A percentile compares a stretch with the other conserved stretches of the same genome.
These are phyloP conservation scores for Calycopis cecrops DNA, from an alignment of 1,140 invertebrate genomes.

Conservation along the genomic window DNA sequence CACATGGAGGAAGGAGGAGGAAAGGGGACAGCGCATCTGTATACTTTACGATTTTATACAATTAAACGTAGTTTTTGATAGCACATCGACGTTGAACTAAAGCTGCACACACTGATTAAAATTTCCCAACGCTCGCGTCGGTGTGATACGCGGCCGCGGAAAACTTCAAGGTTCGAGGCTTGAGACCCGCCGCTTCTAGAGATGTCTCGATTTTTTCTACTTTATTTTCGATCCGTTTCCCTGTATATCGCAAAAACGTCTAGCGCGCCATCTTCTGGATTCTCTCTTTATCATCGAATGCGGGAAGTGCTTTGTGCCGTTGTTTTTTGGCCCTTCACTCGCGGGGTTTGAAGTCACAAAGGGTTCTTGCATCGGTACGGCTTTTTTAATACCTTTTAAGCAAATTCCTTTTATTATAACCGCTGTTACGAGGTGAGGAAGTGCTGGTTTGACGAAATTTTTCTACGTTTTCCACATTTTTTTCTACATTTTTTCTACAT, in stretches of 20 bases:
- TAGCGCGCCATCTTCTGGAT: conserved; percentile 48
- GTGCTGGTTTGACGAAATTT: conserved; percentile 10
- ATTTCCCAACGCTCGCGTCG: conserved; percentile 18
- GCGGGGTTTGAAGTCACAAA: conserved; percentile 26
- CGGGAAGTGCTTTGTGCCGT: conserved; percentile 41
- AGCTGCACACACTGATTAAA: too few relatives aligned
- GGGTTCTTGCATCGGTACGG: conserved; percentile 1
- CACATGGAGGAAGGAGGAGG: too few relatives aligned
- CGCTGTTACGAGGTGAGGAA: conserved; percentile 7
- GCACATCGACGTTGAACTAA: too few relatives aligned
- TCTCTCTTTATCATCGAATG: conserved; percentile 39
- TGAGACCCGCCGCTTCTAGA: conserved; percentile 59
- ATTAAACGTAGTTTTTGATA: too few relatives aligned
- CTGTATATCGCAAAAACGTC: conserved; percentile 58
- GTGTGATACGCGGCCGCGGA: conserved; percentile 41
- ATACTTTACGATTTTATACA: too few relatives aligned
- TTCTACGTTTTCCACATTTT: too few relatives aligned
- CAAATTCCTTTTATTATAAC: conserved; percentile 14
- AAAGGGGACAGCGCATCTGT: too few relatives aligned
- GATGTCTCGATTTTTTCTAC: conserved; percentile 71
- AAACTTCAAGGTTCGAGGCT: conserved; percentile 59
- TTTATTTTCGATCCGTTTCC: conserved; percentile 68
- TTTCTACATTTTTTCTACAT: too few relatives aligned
- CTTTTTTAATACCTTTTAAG: conserved; percentile 14
- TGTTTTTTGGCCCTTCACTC: conserved; percentile 40